Percentiles rank a stretch among this genome's conserved stretches.
Evolutionary conservation across 2,888 invertebrate genomes (phyloP).

Genomic region (Lamellibrachia columna): DNA sequence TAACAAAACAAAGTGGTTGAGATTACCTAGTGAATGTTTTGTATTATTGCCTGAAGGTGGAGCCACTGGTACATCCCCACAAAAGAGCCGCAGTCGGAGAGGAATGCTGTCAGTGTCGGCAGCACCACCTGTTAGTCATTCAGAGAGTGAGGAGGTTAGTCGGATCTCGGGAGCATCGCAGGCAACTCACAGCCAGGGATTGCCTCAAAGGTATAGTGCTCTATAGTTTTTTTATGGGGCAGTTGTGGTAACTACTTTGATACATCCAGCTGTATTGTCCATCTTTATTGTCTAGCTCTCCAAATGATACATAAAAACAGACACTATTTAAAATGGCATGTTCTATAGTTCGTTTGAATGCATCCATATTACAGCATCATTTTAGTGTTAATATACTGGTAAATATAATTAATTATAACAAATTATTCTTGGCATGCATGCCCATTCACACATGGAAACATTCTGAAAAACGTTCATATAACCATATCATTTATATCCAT

Average conservation of each 20-base stretch:
- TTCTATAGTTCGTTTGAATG: too few relatives aligned
- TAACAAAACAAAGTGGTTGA: background rate
- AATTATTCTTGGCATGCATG: too few relatives aligned
- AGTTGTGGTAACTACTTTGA: background rate
- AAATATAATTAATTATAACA: too few relatives aligned
- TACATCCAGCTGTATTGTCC: background rate
- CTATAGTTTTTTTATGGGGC: background rate
- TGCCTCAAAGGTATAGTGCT: background rate
- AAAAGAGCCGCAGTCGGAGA: background rate
- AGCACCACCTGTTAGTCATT: background rate
- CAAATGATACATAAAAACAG: too few relatives aligned
- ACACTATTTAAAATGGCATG: too few relatives aligned
- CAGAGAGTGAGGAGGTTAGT: constrained; percentile 4
- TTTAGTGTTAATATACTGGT: too few relatives aligned
- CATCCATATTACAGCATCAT: too few relatives aligned
- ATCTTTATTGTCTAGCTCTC: background rate
- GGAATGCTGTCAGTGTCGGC: background rate
- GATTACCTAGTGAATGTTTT: background rate
- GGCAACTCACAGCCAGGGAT: background rate
- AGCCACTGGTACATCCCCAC: background rate
- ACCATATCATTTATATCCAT: background rate
- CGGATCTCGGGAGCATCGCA: background rate
- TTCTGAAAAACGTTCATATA: too few relatives aligned
- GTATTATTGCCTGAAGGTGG: background rate
- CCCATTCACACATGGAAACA: too few relatives aligned